phyloP scores from a whole-genome alignment of 35 echinoderm and acorn worm species.

The Lytechinus variegatus region DNA sequence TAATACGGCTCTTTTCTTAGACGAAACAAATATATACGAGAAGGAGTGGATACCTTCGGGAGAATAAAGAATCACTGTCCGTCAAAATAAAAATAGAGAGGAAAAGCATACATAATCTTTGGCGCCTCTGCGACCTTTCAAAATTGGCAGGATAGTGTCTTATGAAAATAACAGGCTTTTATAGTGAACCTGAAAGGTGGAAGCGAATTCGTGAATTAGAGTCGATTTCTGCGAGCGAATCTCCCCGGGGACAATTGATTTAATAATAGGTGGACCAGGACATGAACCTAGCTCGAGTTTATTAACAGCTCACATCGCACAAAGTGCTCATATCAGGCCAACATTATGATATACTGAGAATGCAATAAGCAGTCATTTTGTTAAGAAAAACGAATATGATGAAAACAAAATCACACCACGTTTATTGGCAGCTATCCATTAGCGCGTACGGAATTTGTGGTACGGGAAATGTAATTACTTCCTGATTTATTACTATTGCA shows the following conservation, averaged over 20 bases:
- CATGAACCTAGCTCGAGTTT: neutral
- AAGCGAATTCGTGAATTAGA: neutral
- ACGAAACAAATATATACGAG: neutral
- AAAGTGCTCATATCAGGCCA: neutral
- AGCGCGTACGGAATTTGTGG: neutral
- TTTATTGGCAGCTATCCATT: neutral
- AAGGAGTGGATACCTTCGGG: neutral
- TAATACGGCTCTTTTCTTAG: neutral
- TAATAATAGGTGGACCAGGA: neutral
- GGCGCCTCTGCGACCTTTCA: neutral
- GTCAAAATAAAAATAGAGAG: neutral
- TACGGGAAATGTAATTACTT: neutral
- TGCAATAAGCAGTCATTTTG: slow-evolving; percentile 1
- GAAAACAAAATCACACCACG: neutral
- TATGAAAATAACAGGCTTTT: slow-evolving; percentile 6
- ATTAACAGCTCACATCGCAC: neutral
- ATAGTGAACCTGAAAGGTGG: neutral
- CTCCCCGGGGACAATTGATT: slow-evolving; percentile 9
- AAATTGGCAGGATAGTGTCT: neutral
- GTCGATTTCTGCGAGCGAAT: neutral
- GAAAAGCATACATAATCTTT: neutral
- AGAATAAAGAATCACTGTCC: neutral
- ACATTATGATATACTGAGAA: neutral
- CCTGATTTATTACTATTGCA: neutral
- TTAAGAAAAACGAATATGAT: neutral